phyloP scores from a whole-genome alignment of 2,888 invertebrate species.

The Mesorhabditis spiculigera region DNA sequence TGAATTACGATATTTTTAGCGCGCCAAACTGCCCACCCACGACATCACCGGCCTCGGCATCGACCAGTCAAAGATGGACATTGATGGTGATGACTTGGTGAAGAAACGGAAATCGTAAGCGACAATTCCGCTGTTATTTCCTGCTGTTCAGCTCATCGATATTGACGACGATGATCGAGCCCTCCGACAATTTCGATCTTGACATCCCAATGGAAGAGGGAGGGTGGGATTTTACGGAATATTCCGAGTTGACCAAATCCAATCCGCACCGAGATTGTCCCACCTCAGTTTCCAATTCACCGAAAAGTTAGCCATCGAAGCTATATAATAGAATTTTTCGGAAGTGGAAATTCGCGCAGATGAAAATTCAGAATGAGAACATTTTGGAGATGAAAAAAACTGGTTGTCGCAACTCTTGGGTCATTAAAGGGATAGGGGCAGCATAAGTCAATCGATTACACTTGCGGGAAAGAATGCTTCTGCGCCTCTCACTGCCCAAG shows the following conservation, averaged over 20 bases:
- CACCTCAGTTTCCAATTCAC: no score
- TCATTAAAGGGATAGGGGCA: no score
- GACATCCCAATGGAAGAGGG: neutral
- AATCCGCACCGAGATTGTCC: no score
- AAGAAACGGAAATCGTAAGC: neutral
- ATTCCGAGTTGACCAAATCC: no score
- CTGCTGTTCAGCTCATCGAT: neutral
- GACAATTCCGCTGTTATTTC: neutral
- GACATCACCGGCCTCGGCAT: neutral
- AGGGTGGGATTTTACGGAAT: neutral
- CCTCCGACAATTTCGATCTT: neutral
- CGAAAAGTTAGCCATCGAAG: no score
- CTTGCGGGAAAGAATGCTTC: no score
- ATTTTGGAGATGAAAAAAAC: no score
- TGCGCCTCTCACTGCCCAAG: no score
- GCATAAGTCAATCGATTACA: no score
- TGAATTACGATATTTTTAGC: neutral
- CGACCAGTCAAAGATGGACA: constrained; percentile 1
- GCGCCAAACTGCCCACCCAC: neutral
- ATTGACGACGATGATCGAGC: constrained; percentile 1
- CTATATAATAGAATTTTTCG: no score
- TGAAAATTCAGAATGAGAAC: no score
- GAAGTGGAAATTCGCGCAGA: no score
- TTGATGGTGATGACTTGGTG: neutral
- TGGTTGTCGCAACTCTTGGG: neutral